phyloP scores from a whole-genome alignment of 2,888 invertebrate species.

The Cryptus viduatorius region DNA sequence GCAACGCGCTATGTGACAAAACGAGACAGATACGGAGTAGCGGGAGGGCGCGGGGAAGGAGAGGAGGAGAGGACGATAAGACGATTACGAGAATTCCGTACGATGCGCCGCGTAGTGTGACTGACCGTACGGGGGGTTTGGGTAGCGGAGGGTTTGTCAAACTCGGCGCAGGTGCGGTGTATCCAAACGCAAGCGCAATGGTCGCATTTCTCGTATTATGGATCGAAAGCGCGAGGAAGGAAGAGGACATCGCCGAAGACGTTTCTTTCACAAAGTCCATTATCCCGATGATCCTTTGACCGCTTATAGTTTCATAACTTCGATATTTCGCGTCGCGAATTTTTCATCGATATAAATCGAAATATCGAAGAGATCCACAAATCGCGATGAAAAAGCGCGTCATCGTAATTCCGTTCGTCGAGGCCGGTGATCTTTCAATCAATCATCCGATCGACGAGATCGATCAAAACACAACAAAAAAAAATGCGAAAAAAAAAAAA shows the following conservation, averaged over 20 bases:
- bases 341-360: no score
- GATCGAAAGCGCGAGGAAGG: conserved; percentile 66
- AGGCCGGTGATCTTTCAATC: no score
- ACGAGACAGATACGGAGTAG: conserved; percentile 8
- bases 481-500: conserved; percentile 3
- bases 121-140: conserved; percentile 43
- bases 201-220: conserved; percentile 66
- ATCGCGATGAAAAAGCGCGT: no score
- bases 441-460: no score
- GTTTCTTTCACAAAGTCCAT: neutral
- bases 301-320: neutral
- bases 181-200: conserved; percentile 68
- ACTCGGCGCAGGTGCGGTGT: conserved; percentile 67
- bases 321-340: no score
- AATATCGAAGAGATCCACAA: no score
- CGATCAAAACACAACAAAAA: neutral
- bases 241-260: conserved; percentile 12
- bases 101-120: conserved; percentile 51
- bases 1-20: conserved; percentile 19
- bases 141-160: conserved; percentile 64
- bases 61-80: neutral
- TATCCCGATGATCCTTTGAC: neutral
- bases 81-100: conserved; percentile 53
- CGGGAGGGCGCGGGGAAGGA: conserved; percentile 35
- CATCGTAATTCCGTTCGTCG: no score